Evolutionary conservation across 2,888 invertebrate genomes (phyloP).

Genomic region (Chloroclysta siterata): DNA sequence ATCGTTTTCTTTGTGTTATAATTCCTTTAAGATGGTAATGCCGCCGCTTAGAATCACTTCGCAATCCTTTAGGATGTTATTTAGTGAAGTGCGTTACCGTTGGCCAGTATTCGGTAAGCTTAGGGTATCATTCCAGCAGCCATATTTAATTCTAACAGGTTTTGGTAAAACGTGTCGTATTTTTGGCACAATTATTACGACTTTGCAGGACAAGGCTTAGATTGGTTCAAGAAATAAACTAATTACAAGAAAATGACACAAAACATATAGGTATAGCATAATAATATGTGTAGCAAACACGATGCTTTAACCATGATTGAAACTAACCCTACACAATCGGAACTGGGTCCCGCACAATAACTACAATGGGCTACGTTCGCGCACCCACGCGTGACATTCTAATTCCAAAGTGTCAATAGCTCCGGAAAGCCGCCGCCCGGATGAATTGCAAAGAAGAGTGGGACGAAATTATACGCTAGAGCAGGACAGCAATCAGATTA

Average conservation of each 20-base stretch:
- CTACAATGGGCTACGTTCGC: constrained; percentile 72
- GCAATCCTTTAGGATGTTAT: constrained; percentile 28
- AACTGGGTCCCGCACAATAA: constrained; percentile 58
- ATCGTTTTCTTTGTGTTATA: constrained; percentile 53
- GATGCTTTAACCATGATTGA: constrained; percentile 24
- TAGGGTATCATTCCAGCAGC: constrained; percentile 25
- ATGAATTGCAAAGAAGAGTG: constrained; percentile 66
- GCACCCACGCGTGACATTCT: constrained; percentile 81
- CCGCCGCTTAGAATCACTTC: constrained; percentile 54
- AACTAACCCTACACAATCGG: constrained; percentile 60
- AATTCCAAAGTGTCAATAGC: constrained; percentile 77
- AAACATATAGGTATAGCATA: neutral
- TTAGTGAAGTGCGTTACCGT: constrained; percentile 29
- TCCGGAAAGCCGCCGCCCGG: constrained; percentile 67
- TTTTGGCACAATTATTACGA: constrained; percentile 1
- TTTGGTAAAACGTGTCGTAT: constrained; percentile 12
- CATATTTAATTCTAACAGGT: constrained; percentile 29
- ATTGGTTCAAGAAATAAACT: neutral
- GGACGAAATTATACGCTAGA: constrained; percentile 53
- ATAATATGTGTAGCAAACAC: constrained; percentile 1
- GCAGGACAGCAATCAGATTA: constrained; percentile 65
- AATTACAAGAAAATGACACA: neutral
- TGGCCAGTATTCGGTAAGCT: constrained; percentile 26
- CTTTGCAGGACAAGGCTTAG: neutral
- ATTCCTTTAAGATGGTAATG: constrained; percentile 72